Conservation (phyloP, 2,797 vertebrate species). For the Botia kubotai region DNA sequence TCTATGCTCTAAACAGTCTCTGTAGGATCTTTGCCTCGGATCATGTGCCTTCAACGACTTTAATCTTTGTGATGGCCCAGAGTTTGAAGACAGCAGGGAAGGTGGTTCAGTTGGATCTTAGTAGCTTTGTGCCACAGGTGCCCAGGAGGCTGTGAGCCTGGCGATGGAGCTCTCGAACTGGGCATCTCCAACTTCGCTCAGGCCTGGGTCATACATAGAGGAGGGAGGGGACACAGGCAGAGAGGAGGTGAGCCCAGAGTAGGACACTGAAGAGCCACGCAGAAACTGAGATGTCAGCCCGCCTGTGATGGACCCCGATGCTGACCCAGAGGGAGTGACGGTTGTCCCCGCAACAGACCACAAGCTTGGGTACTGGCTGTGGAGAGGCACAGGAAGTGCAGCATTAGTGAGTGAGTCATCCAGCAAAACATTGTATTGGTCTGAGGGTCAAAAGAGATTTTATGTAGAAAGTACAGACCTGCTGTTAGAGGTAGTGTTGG, state of each 20-base stretch:
- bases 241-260: conserved; percentile 80
- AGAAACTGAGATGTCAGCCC: conserved; percentile 82
- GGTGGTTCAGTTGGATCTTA: conserved; percentile 59
- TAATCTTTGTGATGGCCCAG: background rate
- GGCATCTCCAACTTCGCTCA: conserved; percentile 77
- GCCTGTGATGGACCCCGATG: conserved; percentile 76
- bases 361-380: conserved; percentile 83
- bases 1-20: conserved; percentile 29
- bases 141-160: conserved; percentile 80
- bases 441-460: background rate
- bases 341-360: conserved; percentile 82
- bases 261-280: conserved; percentile 77
- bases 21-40: conserved; percentile 15
- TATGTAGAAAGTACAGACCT: conserved; percentile 67
- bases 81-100: background rate
- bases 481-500: conserved; percentile 79
- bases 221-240: conserved; percentile 81
- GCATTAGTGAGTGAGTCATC: background rate
- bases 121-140: conserved; percentile 83
- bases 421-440: background rate
- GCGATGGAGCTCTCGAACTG: conserved; percentile 85
- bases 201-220: conserved; percentile 80
- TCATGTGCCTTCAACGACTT: conserved; percentile 3
- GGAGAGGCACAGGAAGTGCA: conserved; percentile 8
- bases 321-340: conserved; percentile 76